Evolutionary conservation across 2,888 invertebrate species (phyloP), one percentile per base, ranked within the genome.

Genomic region (Ceraclea dissimilis): DNA sequence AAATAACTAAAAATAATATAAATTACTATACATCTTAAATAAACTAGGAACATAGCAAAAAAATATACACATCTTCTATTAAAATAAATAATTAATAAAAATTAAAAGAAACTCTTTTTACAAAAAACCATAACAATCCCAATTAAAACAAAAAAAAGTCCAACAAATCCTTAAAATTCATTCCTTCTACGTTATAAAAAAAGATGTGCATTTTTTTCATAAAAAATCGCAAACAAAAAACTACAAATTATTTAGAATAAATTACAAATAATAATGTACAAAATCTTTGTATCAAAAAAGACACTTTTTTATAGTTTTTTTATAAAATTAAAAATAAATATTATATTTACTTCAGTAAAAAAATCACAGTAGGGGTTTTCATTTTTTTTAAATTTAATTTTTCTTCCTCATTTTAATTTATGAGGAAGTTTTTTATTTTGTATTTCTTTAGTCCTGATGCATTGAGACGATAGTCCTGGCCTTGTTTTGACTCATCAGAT

Each of bases 361-460:
- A 31, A 31, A 31, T 31, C 31, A 31, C 31, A 31, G 31, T 31
- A 31, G 31, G 31, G n/a, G n/a, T n/a, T n/a, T n/a, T n/a, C n/a
- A n/a, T n/a, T 31, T 31, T 31, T 31, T 31, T 6, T 8, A 31
- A 8, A 31, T 8, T 39, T 16, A 39, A 8, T 39, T 39, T 39
- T 4, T 39, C 13, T 39, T 39, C 39, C 13, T 26, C 26, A 10
- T 26, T 6, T 26, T 6, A 26, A 26, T 6, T 26, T 26, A 26
- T 6, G 10, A 26, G 10, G 4, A 26, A 26, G 10, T 26, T 6
- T 26, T 26, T 26, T 26, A 26, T 10, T 26, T 26, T 26, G 26
- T 26, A 26, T 94, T 90, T 97, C 98, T 71, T 97, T 96, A 72
- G 93, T 92, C 63, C 93, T 50, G 55, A 19, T 55, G 55, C 50